Evolutionary conservation across 2,888 invertebrate species (phyloP).

Genomic region (Catotricha subobsoleta): DNA sequence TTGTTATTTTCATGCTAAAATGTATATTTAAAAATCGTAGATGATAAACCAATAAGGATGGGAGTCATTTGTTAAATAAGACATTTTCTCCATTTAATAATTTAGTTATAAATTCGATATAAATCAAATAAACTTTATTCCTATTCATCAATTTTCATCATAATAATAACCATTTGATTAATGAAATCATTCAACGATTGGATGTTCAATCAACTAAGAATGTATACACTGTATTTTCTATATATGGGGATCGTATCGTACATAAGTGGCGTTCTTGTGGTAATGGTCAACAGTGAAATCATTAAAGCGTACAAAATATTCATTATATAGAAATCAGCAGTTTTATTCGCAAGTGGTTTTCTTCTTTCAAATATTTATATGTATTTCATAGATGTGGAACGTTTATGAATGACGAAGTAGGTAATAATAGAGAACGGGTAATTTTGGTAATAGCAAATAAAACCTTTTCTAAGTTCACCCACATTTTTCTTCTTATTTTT

Average conservation of each 20-base stretch:
- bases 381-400: no score
- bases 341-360: not conserved
- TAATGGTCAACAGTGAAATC: slow-evolving; percentile 1
- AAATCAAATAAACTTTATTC: slow-evolving; percentile 3
- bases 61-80: no score
- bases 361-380: not conserved
- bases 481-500: no score
- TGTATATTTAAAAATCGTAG: no score
- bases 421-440: no score
- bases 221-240: no score
- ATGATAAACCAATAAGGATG: no score
- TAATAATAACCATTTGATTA: slow-evolving; percentile 12
- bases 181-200: slow-evolving; percentile 15
- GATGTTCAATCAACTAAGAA: slow-evolving; percentile 15
- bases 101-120: not conserved
- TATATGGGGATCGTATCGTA: no score
- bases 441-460: no score
- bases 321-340: slow-evolving; percentile 3
- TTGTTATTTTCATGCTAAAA: no score
- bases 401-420: no score
- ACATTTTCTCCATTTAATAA: slow-evolving; percentile 1
- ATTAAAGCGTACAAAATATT: not conserved
- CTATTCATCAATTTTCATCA: slow-evolving; percentile 4
- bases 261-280: not conserved
- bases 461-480: no score